phyloP scores from a whole-genome alignment of 2,797 vertebrate genomes.

The Philypnodon macrostomus region DNA sequence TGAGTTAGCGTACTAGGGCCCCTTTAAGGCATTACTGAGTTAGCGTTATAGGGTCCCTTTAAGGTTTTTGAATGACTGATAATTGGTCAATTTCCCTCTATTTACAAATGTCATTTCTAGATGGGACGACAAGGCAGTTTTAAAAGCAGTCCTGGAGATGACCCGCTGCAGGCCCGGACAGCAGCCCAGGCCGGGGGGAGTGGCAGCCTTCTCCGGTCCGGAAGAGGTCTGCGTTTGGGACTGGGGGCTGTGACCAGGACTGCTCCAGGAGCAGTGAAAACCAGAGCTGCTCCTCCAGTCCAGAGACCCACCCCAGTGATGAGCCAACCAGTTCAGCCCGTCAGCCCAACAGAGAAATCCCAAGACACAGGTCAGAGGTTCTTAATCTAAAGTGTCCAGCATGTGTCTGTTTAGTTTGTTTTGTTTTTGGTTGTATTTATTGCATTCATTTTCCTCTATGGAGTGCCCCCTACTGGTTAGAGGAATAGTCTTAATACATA shows the following conservation, averaged over 20 bases:
- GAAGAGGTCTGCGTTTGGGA: conserved; percentile 81
- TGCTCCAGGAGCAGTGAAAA: conserved; percentile 64
- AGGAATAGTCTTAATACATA: too few species aligned
- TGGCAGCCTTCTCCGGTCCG: conserved; percentile 85
- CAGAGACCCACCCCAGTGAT: conserved; percentile 76
- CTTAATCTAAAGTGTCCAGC: too few species aligned
- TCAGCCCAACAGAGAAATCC: conserved; percentile 74
- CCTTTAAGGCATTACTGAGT: too few species aligned
- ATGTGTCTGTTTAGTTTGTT: too few species aligned
- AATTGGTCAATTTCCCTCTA: neutral
- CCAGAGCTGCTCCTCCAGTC: conserved; percentile 80
- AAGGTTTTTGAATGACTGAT: neutral
- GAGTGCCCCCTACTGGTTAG: too few species aligned
- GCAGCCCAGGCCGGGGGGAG: conserved; percentile 74
- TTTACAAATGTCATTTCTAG: conserved; percentile 43
- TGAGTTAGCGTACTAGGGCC: too few species aligned
- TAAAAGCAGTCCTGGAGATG: conserved; percentile 58
- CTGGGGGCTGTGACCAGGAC: conserved; percentile 71
- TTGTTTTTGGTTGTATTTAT: too few species aligned
- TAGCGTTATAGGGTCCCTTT: too few species aligned
- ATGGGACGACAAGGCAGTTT: conserved; percentile 49
- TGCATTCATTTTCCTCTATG: too few species aligned
- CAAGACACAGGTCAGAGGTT: conserved; percentile 84
- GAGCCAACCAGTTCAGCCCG: conserved; percentile 80
- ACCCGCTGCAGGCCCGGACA: conserved; percentile 59